Base-by-base conservation (phyloP, 2,888 invertebrate species). In the Tenthredo livida region DNA sequence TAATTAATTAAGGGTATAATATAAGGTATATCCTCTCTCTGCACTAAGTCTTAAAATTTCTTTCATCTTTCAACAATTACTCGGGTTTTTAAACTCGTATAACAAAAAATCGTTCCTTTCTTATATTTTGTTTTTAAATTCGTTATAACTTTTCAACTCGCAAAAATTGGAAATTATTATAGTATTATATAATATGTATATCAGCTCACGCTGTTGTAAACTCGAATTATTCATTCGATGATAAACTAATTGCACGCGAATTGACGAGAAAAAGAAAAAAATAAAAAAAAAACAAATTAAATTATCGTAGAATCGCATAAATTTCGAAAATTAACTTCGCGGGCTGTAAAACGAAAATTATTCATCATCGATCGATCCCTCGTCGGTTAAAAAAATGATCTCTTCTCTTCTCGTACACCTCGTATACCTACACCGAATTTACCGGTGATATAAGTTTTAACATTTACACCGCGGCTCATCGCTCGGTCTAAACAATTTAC, bases 401-500 rank as follows among this genome's bases (percentile, higher is more conserved):
- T 54, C 17, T 10, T n/a, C 54, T 54, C 54, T n/a, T 54, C 54
- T 7, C 17, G 17, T n/a, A 29, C 2, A 29, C 29, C 29, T 29
- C 29, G 2, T 29, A 29, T 29, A 17, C n/a, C 4, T 50, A 17
- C 10, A 61, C 3, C 61, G 21, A 25, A 61, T 61, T 29, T 54
- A 29, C n/a, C 15, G 12, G 67, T 15, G 67, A 33, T 67, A 67
- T 33, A 25, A 67, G n/a, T 67, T 33, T 67, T 17, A 33, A 17
- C 17, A 67, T 33, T 67, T 33, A 67, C 29, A 33, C 61, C 61
- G 25, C 29, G 67, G 40, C 10, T 40, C 43, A 72, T 40, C n/a
- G 40, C 37, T 72, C 21, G 43, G 40, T n/a, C 43, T 43, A 21
- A 73, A 73, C 40, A 73, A 73, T 73, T 73, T 73, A 73, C 43